Evolutionary conservation across 2,888 invertebrate genomes (phyloP).

Genomic region (Gastrophysa polygoni): DNA sequence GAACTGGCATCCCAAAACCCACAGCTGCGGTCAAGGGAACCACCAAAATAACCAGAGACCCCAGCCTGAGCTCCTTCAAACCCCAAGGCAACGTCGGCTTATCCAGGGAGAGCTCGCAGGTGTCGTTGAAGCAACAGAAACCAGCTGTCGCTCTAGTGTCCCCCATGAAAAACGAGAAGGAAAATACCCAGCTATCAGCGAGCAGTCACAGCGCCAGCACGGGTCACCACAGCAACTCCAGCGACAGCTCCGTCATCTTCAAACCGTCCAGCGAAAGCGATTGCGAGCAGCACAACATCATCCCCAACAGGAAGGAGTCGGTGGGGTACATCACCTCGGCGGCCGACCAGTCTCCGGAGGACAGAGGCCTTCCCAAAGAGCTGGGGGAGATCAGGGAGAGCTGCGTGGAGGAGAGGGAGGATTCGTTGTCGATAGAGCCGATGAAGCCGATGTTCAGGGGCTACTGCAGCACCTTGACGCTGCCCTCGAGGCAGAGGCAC

Average conservation of each 20-base stretch:
- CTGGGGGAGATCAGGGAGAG: slow-evolving; percentile 54
- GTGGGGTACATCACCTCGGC: slow-evolving; percentile 53
- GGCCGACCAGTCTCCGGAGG: slow-evolving; percentile 32
- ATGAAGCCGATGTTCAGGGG: slow-evolving; percentile 85
- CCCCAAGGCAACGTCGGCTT: slow-evolving; percentile 50
- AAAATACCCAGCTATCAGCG: slow-evolving; percentile 65
- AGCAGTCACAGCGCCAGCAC: slow-evolving; percentile 71
- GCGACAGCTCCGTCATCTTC: slow-evolving; percentile 76
- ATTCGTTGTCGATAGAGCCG: slow-evolving; percentile 69
- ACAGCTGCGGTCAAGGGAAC: slow-evolving; percentile 92
- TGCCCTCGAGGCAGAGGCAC: slow-evolving; percentile 65
- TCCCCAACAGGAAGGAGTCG: slow-evolving; percentile 65
- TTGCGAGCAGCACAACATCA: slow-evolving; percentile 61
- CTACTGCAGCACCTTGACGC: slow-evolving; percentile 77
- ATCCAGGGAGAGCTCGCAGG: slow-evolving; percentile 54
- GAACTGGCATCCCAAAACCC: slow-evolving; percentile 85
- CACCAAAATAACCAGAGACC: slow-evolving; percentile 70
- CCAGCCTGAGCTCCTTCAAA: slow-evolving; percentile 57
- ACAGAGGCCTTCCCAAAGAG: slow-evolving; percentile 48
- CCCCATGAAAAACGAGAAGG: slow-evolving; percentile 71
- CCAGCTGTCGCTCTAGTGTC: slow-evolving; percentile 66
- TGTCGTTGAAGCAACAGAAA: slow-evolving; percentile 45
- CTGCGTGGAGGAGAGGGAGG: slow-evolving; percentile 29
- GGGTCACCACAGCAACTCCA: slow-evolving; percentile 73
- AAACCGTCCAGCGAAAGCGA: slow-evolving; percentile 75